Percentiles rank a stretch among this genome's conserved stretches.
Evolutionary conservation across 2,888 invertebrate genomes (phyloP).

Genomic region (Macropis europaea): DNA sequence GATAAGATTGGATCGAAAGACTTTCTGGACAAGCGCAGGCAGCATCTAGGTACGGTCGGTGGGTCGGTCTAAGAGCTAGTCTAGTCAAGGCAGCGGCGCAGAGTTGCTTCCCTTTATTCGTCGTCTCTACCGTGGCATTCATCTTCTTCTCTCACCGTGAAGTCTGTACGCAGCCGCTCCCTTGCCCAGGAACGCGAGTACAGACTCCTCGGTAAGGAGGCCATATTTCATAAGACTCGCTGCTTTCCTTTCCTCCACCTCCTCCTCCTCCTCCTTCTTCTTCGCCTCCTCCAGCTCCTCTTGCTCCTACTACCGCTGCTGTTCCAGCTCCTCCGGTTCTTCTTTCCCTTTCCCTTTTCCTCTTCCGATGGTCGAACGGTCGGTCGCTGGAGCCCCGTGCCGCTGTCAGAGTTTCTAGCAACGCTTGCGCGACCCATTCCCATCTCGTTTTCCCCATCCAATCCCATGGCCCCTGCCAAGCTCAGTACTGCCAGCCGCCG

Average conservation of each 20-base stretch:
- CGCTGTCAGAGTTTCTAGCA: conserved; percentile 70
- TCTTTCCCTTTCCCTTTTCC: conserved; percentile 56
- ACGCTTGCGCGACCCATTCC: conserved; percentile 78
- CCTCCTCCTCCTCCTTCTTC: conserved; percentile 8
- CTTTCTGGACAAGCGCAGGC: too few species aligned
- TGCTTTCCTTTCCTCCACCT: conserved; percentile 57
- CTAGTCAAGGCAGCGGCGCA: conserved; percentile 9
- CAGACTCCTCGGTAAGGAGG: conserved; percentile 75
- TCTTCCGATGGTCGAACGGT: conserved; percentile 59
- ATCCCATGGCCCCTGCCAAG: conserved; percentile 74
- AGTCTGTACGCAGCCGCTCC: conserved; percentile 22
- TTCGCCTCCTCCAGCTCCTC: conserved; percentile 32
- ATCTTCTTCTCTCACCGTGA: conserved; percentile 40
- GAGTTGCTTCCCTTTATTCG: conserved; percentile 31
- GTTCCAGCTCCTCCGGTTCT: conserved; percentile 45
- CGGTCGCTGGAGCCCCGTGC: conserved; percentile 59
- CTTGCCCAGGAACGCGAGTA: conserved; percentile 53
- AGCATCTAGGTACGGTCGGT: neutral
- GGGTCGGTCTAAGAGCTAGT: conserved; percentile 12
- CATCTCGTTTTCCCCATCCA: conserved; percentile 76
- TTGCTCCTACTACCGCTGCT: conserved; percentile 38
- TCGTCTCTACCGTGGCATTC: conserved; percentile 26
- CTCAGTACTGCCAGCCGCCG: conserved; percentile 74
- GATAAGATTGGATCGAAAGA: too few species aligned
- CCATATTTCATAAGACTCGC: conserved; percentile 78